Conservation (phyloP, 2,888 invertebrate genomes). For the Scelioninae gen. 1 region DNA sequence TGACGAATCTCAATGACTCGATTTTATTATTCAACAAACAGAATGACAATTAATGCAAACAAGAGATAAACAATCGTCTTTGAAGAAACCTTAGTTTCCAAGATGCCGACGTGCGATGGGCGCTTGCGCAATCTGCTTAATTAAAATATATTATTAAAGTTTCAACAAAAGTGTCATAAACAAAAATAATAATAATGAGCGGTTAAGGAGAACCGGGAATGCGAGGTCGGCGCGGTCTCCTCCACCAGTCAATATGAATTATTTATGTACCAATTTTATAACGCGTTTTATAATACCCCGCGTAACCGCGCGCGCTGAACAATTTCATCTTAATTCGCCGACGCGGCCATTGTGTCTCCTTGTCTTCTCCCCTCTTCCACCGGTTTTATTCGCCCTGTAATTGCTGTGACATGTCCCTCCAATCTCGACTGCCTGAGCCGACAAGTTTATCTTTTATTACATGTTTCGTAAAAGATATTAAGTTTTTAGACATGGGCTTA, state of each 20-base stretch:
- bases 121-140: conserved; percentile 49
- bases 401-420: conserved; percentile 34
- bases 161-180: conserved; percentile 61
- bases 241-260: conserved; percentile 36
- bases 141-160: conserved; percentile 61
- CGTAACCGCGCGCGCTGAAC: not conserved
- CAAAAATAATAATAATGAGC: conserved; percentile 39
- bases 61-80: conserved; percentile 64
- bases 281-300: conserved; percentile 7
- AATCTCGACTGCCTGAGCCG: too few relatives aligned
- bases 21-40: conserved; percentile 68
- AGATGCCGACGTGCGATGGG: conserved; percentile 6
- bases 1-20: conserved; percentile 66
- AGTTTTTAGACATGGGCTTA: too few relatives aligned
- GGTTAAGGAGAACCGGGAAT: conserved; percentile 21
- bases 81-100: conserved; percentile 58
- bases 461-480: too few relatives aligned
- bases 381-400: conserved; percentile 27
- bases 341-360: conserved; percentile 25
- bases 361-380: not conserved
- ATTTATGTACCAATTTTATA: conserved; percentile 59
- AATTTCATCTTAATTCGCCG: conserved; percentile 40
- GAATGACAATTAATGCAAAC: conserved; percentile 66
- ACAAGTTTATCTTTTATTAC: too few relatives aligned
- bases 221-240: conserved; percentile 38